Base-by-base conservation (phyloP, 2,113 vertebrate species). In the Lutjanus erythropterus region DNA sequence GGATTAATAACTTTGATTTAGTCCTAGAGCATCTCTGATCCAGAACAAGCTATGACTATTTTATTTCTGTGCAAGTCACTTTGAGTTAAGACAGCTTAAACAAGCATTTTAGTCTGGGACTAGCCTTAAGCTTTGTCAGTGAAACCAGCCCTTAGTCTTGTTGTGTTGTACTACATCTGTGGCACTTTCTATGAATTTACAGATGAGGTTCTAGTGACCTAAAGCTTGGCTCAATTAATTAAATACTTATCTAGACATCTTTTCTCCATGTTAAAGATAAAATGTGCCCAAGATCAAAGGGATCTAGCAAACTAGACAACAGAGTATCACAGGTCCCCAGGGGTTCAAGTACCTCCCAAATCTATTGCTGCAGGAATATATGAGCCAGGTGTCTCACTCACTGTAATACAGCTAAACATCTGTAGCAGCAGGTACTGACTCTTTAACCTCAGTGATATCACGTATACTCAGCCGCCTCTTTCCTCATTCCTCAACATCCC, bases 361-460 rank as follows among this genome's bases (percentile, higher is more conserved):
- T 49, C 6, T 12, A 11, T 25, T 50, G n/a, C n/a, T 25, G 18
- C 18, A 42, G 25, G 66, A 71, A 64, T 16, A 61, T 62, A n/a
- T 35, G 21, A 53, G 46, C 0, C 9, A 37, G 31, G 14, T 9
- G 16, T 49, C 23, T 39, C 25, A n/a, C 0, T 37, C 6, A 37
- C 16, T 50, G 16, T 8, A 75, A 59, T 33, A 37, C 6, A 59
- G 11, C 25, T 42, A 18, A 55, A 61, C 41, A 41, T 70, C 61
- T 49, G 42, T 86, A 71, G 79, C 84, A 67, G 62, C 52, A 71
- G 31, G 18, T 56, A 21, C 16, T 0, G 18, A 37, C 9, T 18
- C 44, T 21, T 14, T 47, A 67, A 76, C 10, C 55, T 23, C 23
- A 39, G 58, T 0, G 3, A 21, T 53, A 35, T 55, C 8, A 49